These are phyloP conservation scores for Mionectes macconnelli DNA, from an alignment of 2,113 vertebrate genomes.

Conservation along the genomic window DNA sequence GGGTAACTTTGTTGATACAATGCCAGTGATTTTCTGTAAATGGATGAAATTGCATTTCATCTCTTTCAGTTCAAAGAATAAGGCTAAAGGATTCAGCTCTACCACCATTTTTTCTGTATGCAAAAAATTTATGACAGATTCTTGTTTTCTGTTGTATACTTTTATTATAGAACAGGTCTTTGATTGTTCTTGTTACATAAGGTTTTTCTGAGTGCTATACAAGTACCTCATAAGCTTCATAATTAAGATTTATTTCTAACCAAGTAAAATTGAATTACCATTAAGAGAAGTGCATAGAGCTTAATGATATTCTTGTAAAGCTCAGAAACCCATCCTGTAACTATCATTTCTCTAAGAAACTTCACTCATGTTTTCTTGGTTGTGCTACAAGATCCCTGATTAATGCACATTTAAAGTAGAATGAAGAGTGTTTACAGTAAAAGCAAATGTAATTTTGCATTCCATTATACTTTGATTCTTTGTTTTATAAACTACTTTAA, in stretches of 20 bases:
- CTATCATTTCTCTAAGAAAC: not conserved
- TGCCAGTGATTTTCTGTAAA: not conserved
- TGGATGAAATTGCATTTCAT: not conserved
- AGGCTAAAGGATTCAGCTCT: not conserved
- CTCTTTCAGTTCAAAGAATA: not conserved
- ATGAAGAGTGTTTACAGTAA: not conserved
- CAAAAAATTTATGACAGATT: not conserved
- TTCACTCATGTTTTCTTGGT: not conserved
- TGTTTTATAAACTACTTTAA: not conserved
- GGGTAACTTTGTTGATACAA: not conserved
- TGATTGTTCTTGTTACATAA: not conserved
- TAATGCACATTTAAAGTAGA: not conserved
- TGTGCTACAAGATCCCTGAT: not conserved
- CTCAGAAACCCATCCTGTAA: not conserved
- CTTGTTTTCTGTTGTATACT: not conserved
- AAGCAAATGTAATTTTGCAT: not conserved
- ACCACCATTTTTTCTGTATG: not conserved
- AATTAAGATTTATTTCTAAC: slow-evolving; percentile 26
- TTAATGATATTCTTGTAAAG: not conserved
- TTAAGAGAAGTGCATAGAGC: not conserved
- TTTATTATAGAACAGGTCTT: not conserved
- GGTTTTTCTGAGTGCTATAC: not conserved
- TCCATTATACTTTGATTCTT: not conserved
- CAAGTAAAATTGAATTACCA: not conserved
- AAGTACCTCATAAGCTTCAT: not conserved